These are phyloP conservation scores for Ectobius pallidus DNA, from an alignment of 2,888 invertebrate genomes.

Conservation along the genomic window DNA sequence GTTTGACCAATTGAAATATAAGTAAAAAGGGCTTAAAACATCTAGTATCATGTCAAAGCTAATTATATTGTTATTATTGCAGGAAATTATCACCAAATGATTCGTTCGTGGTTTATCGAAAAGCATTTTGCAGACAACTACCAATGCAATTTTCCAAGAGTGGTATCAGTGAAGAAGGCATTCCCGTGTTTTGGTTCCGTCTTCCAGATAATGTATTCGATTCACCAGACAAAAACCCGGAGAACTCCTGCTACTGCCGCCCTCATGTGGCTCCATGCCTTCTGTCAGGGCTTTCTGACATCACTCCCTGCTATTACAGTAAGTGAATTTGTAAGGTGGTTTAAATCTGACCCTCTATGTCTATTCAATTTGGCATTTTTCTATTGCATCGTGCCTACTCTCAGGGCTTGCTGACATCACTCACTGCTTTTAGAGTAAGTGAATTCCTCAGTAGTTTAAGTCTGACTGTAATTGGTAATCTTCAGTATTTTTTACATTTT, in stretches of 20 bases:
- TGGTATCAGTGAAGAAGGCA: constrained; percentile 51
- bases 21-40: too few relatives aligned
- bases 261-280: constrained; percentile 53
- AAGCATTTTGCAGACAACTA: constrained; percentile 76
- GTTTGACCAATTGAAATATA: too few relatives aligned
- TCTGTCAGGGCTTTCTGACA: constrained; percentile 43
- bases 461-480: too few relatives aligned
- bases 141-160: constrained; percentile 59
- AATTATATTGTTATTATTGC: constrained; percentile 44
- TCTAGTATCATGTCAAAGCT: too few relatives aligned
- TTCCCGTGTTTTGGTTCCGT: constrained; percentile 67
- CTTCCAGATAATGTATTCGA: constrained; percentile 69
- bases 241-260: constrained; percentile 73
- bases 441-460: too few relatives aligned
- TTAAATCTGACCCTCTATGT: too few relatives aligned
- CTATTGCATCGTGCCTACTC: constrained; percentile 50
- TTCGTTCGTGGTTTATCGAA: constrained; percentile 68
- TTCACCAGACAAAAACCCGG: constrained; percentile 61
- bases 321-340: neutral
- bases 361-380: too few relatives aligned
- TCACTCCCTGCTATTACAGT: constrained; percentile 42
- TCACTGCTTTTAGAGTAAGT: constrained; percentile 41
- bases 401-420: constrained; percentile 43
- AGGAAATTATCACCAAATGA: constrained; percentile 55
- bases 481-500: too few relatives aligned